Evolutionary conservation across 1,140 invertebrate species (phyloP), one percentile per base, ranked within the genome.

Genomic region (Cylas formicarius): DNA sequence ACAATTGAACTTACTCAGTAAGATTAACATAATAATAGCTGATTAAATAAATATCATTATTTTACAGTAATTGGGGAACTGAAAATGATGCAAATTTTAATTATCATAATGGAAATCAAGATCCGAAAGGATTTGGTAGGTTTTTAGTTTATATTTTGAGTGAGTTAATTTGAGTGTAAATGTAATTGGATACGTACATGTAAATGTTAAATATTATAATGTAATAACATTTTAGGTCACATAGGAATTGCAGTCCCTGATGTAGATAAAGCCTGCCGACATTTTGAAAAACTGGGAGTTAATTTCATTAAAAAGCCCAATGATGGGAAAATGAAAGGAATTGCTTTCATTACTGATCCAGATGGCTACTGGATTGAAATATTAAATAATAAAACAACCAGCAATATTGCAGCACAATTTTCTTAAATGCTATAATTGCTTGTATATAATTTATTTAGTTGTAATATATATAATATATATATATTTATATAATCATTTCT

Each of bases 281-380:
- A 73, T 58, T 96, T 96, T 67, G 87, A 94, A 65, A 70, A 84
- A 46, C 68, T 86, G 27, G 83, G 83, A 26, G 89, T 94, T 16
- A 81, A 88, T 48, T 96, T 96, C 69, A 73, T 90, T 1, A 96
- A 96, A 61, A 85, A 80, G 56, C 90, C 89, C 19, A 76, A 85
- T 60, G 89, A 91, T 63, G 89, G 88, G 52, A 88, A 86, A 65
- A 95, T 95, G 88, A 94, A 90, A 66, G 87, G 85, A 2, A 70
- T 96, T 33, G 92, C 91, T 3, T 95, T 96, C 62, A 90, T 96
- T 39, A 84, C 90, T 59, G 92, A 96, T 68, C 92, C 92, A 0
- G 92, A 96, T 71, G 90, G 90, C 26, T 96, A 96, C 65, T 94
- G 90, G 89, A 94, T 96, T 59, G 92, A 96, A 71, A 93, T 96